phyloP scores from a whole-genome alignment of 2,797 vertebrate species.

The Hydrocynus forskahlii region DNA sequence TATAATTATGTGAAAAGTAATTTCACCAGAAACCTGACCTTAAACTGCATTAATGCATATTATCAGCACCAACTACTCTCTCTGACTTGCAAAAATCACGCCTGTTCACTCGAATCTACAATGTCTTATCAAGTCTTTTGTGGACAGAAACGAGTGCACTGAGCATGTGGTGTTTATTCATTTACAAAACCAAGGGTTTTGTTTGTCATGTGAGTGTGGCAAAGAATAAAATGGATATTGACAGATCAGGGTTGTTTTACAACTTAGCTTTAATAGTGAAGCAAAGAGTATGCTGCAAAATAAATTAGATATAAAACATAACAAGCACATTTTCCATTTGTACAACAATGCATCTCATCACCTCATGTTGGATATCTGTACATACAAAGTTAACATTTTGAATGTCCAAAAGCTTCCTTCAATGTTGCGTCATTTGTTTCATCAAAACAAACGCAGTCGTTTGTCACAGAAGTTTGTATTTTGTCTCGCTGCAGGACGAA shows the following conservation, averaged over 20 bases:
- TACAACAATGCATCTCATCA: slow-evolving; percentile 71
- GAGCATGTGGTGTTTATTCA: not conserved
- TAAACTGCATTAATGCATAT: not conserved
- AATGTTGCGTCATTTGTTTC: slow-evolving; percentile 48
- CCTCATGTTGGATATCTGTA: slow-evolving; percentile 62
- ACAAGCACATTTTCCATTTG: slow-evolving; percentile 79
- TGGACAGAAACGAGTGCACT: not conserved
- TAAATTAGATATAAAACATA: slow-evolving; percentile 86
- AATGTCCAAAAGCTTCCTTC: slow-evolving; percentile 57
- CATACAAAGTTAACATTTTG: slow-evolving; percentile 55
- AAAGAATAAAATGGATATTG: slow-evolving; percentile 7
- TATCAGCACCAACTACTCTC: not conserved
- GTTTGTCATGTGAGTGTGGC: not conserved
- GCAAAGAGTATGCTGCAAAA: slow-evolving; percentile 78
- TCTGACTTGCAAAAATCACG: not conserved
- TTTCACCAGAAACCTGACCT: not conserved
- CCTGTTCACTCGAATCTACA: not conserved
- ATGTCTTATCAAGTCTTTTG: not conserved
- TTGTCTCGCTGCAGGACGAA: slow-evolving; percentile 19
- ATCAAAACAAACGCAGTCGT: slow-evolving; percentile 34
- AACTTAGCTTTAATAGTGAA: slow-evolving; percentile 69
- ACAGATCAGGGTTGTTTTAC: slow-evolving; percentile 33
- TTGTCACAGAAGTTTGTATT: slow-evolving; percentile 21
- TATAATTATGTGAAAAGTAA: not conserved
- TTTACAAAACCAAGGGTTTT: not conserved